Conservation (phyloP, 2,797 vertebrate species). For the Cercopithecus neglectus region DNA sequence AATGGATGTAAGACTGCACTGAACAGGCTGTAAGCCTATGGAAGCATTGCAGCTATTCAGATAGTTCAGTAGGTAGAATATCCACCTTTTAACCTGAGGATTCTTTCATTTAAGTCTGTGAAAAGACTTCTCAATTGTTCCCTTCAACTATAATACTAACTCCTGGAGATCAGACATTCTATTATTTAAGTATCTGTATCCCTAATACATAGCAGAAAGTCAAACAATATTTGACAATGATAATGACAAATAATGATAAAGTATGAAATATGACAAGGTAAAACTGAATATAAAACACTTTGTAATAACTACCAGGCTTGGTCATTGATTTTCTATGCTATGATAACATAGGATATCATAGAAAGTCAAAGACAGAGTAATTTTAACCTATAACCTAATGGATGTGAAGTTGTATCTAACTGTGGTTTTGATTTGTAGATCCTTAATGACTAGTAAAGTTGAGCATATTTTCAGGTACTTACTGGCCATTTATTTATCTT, state of each 20-base stretch:
- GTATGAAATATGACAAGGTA: not conserved
- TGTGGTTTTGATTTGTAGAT: not conserved
- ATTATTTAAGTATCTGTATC: not conserved
- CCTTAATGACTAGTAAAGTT: not conserved
- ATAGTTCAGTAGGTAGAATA: not conserved
- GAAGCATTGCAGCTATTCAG: not conserved
- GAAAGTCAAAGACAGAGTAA: not conserved
- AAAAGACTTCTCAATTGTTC: not conserved
- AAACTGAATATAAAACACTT: constrained; percentile 7
- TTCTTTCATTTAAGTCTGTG: constrained; percentile 11
- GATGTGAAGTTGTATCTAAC: not conserved
- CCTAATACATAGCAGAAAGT: not conserved
- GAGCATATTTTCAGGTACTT: not conserved
- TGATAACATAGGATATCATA: not conserved
- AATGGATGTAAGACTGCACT: not conserved
- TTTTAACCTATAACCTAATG: not conserved
- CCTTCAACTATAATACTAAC: not conserved
- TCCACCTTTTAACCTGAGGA: not conserved
- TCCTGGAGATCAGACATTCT: not conserved
- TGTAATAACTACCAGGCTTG: not conserved
- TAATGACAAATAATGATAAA: constrained; percentile 11
- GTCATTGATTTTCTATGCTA: not conserved
- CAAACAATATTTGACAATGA: constrained; percentile 23
- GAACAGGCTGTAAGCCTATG: not conserved
- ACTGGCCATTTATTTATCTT: not conserved